Percentiles rank a stretch among this genome's conserved stretches.
Evolutionary conservation across 2,797 vertebrate genomes (phyloP).

Genomic region (Chaetophractus vellerosus): DNA sequence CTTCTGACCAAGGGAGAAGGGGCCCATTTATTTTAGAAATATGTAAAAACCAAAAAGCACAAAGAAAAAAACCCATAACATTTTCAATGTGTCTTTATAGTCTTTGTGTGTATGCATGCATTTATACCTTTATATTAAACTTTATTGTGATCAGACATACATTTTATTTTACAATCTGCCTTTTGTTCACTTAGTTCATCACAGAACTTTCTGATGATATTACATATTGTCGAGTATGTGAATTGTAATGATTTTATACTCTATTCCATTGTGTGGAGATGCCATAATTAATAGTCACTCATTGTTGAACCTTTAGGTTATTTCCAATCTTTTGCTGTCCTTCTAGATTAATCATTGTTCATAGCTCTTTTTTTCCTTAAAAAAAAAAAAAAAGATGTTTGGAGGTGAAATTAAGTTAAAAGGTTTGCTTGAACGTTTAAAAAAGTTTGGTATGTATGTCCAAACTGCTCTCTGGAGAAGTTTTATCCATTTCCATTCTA

Average conservation of each 20-base stretch:
- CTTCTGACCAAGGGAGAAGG: not conserved
- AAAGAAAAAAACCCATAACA: too few relatives aligned
- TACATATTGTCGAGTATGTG: not conserved
- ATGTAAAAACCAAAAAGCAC: not conserved
- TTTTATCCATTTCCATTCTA: not conserved
- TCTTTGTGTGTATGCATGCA: not conserved
- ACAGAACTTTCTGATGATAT: not conserved
- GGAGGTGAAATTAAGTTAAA: not conserved
- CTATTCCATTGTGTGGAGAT: not conserved
- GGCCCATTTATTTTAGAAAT: not conserved
- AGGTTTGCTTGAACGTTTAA: not conserved
- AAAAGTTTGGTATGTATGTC: accelerated
- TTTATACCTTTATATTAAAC: not conserved
- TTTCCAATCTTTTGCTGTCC: not conserved
- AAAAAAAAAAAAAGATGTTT: not conserved
- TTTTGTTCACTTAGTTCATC: not conserved
- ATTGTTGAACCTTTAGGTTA: not conserved
- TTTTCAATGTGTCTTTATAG: not conserved
- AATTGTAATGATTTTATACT: not conserved
- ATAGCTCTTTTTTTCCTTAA: not conserved
- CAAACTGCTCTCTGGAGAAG: not conserved
- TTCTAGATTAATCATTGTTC: not conserved
- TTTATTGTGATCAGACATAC: not conserved
- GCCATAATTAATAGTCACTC: not conserved
- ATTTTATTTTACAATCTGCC: not conserved